Conservation (phyloP, 2,797 vertebrate genomes). For the Halcyon chelicuti region DNA sequence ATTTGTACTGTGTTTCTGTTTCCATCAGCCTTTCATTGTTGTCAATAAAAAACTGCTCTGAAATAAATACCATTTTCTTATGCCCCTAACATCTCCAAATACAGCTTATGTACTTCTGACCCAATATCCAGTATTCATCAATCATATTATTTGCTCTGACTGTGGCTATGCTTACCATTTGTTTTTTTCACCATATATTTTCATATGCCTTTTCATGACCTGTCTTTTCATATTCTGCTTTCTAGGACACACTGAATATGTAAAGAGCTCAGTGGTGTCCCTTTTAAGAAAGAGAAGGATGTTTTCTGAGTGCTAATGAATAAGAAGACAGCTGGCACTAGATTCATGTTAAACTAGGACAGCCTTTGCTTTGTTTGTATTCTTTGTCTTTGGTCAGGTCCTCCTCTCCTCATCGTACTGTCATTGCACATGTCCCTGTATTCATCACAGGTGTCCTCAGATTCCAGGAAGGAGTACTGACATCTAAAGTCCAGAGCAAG, state of each 20-base stretch:
- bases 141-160: not conserved
- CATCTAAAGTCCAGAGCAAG: not conserved
- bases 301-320: not conserved
- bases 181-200: not conserved
- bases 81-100: not conserved
- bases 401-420: accelerated
- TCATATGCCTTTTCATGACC: not conserved
- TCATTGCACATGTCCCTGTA: not conserved
- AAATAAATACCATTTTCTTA: not conserved
- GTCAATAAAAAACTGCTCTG: not conserved
- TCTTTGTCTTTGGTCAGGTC: not conserved
- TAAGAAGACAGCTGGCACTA: not conserved
- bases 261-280: not conserved
- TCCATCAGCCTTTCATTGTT: not conserved
- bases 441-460: not conserved
- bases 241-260: not conserved
- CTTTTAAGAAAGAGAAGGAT: not conserved
- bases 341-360: not conserved
- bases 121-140: not conserved
- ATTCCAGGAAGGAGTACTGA: not conserved
- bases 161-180: not conserved
- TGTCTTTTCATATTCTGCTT: not conserved
- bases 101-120: not conserved
- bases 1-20: not conserved
- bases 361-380: not conserved